phyloP scores from a whole-genome alignment of 2,113 vertebrate species.

The Bettongia penicillata region DNA sequence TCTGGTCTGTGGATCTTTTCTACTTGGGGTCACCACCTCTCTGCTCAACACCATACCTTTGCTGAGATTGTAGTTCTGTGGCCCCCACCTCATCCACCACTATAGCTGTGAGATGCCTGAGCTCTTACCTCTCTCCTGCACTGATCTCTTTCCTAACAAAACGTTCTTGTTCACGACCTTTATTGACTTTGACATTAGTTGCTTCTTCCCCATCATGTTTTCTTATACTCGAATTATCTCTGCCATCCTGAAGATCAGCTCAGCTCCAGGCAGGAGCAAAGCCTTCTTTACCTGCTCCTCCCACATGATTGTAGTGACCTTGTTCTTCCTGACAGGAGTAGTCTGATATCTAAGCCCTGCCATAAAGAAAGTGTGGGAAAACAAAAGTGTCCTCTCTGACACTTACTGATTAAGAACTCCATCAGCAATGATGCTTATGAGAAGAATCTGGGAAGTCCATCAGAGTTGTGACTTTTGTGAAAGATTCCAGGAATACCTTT shows the following conservation, averaged over 20 bases:
- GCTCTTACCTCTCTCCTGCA: constrained; percentile 51
- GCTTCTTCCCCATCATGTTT: constrained; percentile 22
- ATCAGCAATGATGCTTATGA: too few relatives aligned
- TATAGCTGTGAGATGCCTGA: constrained; percentile 59
- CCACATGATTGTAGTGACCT: constrained; percentile 50
- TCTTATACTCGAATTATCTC: constrained; percentile 51
- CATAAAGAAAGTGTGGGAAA: neutral
- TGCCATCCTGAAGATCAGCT: constrained; percentile 49
- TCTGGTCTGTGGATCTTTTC: constrained; percentile 22
- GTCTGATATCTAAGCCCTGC: constrained; percentile 30
- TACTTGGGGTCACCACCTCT: constrained; percentile 34
- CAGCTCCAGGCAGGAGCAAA: constrained; percentile 37
- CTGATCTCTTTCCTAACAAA: constrained; percentile 21
- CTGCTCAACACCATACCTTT: constrained; percentile 43
- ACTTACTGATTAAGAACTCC: neutral
- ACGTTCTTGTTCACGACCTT: constrained; percentile 19
- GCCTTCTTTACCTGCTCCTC: constrained; percentile 61
- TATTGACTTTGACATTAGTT: neutral
- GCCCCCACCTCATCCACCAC: constrained; percentile 45
- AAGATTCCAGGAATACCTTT: too few relatives aligned
- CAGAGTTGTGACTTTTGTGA: too few relatives aligned
- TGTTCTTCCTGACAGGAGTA: constrained; percentile 36
- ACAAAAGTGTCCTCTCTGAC: neutral
- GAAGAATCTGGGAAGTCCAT: too few relatives aligned
- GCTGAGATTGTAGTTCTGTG: constrained; percentile 23